Conservation (phyloP, 2,888 invertebrate genomes). For the Scotopteryx bipunctaria region DNA sequence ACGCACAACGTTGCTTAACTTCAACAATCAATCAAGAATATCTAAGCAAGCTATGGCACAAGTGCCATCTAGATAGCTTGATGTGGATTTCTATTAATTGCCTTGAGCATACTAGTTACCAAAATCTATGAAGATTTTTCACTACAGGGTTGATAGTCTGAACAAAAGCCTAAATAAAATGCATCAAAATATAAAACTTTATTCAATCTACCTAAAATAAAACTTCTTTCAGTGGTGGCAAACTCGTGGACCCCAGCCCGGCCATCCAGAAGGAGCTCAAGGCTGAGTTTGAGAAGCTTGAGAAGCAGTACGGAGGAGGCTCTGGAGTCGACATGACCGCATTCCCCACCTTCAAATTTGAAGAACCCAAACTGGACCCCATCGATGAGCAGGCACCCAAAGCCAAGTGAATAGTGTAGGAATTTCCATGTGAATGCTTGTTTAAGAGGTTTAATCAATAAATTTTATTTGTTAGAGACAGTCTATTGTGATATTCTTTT, state of each 20-base stretch:
- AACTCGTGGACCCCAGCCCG: slow-evolving; percentile 92
- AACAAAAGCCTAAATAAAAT: too few relatives aligned
- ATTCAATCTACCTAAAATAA: background rate
- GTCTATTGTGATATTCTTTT: slow-evolving; percentile 13
- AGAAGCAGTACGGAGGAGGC: slow-evolving; percentile 90
- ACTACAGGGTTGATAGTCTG: background rate
- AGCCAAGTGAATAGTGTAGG: slow-evolving; percentile 56
- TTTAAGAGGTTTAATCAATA: slow-evolving; percentile 32
- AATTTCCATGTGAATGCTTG: slow-evolving; percentile 33
- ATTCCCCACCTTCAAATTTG: slow-evolving; percentile 94
- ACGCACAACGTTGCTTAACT: too few relatives aligned
- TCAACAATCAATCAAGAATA: too few relatives aligned
- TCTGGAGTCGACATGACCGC: slow-evolving; percentile 92
- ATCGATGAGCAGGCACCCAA: slow-evolving; percentile 75
- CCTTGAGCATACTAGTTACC: too few relatives aligned
- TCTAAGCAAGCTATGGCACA: too few relatives aligned
- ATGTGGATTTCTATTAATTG: too few relatives aligned
- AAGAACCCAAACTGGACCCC: slow-evolving; percentile 87
- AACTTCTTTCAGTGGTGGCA: slow-evolving; percentile 87
- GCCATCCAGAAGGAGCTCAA: slow-evolving; percentile 89
- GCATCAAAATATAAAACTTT: background rate
- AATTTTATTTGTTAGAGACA: slow-evolving; percentile 38
- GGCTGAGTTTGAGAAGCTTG: slow-evolving; percentile 91
- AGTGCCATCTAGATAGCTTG: too few relatives aligned
- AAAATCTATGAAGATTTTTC: background rate